phyloP scores from a whole-genome alignment of 2,888 invertebrate species.

The Petrophora chlorosata region DNA sequence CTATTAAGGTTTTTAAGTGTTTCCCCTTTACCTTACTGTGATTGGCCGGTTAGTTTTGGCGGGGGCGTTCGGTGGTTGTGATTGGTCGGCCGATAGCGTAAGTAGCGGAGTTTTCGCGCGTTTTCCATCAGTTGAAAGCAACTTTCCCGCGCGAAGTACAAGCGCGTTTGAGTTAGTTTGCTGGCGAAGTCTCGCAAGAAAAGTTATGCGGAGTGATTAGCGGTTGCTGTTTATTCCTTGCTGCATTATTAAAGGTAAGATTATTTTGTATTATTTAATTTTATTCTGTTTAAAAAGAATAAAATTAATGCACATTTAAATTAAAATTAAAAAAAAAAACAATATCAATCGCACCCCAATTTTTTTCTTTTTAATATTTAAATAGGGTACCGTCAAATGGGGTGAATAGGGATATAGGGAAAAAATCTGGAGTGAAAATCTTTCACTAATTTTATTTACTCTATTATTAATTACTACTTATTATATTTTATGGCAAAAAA shows the following conservation, averaged over 20 bases:
- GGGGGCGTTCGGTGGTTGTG: constrained; percentile 63
- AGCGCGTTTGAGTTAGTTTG: constrained; percentile 32
- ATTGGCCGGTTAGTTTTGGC: constrained; percentile 59
- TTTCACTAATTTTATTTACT: no score
- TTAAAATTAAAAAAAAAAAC: no score
- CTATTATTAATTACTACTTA: no score
- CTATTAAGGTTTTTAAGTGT: constrained; percentile 77
- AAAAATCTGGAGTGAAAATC: no score
- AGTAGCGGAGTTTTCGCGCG: constrained; percentile 76
- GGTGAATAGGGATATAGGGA: no score
- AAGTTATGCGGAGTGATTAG: constrained; percentile 64
- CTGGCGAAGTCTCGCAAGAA: constrained; percentile 43
- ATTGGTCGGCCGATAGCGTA: constrained; percentile 67
- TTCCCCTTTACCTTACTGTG: constrained; percentile 60
- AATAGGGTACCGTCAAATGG: no score
- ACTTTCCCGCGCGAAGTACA: constrained; percentile 63
- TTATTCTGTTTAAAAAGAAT: no score
- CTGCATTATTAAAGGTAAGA: constrained; percentile 48
- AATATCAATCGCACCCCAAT: no score
- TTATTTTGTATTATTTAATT: not conserved
- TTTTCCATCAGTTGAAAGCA: constrained; percentile 69
- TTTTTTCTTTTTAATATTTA: no score
- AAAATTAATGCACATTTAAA: no score
- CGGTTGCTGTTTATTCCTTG: constrained; percentile 32
- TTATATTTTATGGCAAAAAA: no score